Evolutionary conservation across 2,113 vertebrate genomes (phyloP), one percentile per base, ranked within the genome.

Genomic region (Gymnocephalus cernua): DNA sequence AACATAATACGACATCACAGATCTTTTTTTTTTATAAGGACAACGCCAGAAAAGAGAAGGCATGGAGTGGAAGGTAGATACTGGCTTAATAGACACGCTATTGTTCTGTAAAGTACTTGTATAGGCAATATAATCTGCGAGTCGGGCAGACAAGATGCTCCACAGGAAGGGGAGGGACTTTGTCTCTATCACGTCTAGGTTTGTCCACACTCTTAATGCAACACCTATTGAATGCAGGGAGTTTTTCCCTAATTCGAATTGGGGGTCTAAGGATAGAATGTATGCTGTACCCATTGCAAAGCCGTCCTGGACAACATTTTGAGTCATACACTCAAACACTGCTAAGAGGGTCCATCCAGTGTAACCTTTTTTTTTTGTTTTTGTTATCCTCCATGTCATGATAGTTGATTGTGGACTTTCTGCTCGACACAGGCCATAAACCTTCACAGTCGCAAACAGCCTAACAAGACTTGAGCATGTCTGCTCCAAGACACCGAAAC

Each of bases 381-480:
- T 64, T 80, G 38, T 85, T 67, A 76, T 86, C 74, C 79, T 80
- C 64, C 21, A 2, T 80, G 74, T 89, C 75, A 66, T 69, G 51
- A 85, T 63, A 9, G 78, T 82, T 84, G 87, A 89, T 82, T 77
- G 74, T 88, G 84, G 69, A 77, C 88, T 90, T 80, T 87, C 25
- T 72, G 74, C 50, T 74, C 18, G 57, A 86, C 86, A 86, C 86
- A 61, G 77, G 77, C 83, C 80, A 68, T 87, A 90, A 90, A 92
- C 74, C 64, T 77, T 75, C 75, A 78, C 77, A 74, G 81, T 83
- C 29, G 82, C 72, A 73, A 62, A 81, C 87, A 58, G 82, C 82
- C 90, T 91, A 92, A 93, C 89, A 87, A 91, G 89, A 85, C 84
- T 74, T 66, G 58, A 77, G 79, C 67, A 70, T 68, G 82, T 67